Evolutionary conservation across 2,888 invertebrate genomes (phyloP), one percentile per base, ranked within the genome.

Genomic region (Stenodera caucasica): DNA sequence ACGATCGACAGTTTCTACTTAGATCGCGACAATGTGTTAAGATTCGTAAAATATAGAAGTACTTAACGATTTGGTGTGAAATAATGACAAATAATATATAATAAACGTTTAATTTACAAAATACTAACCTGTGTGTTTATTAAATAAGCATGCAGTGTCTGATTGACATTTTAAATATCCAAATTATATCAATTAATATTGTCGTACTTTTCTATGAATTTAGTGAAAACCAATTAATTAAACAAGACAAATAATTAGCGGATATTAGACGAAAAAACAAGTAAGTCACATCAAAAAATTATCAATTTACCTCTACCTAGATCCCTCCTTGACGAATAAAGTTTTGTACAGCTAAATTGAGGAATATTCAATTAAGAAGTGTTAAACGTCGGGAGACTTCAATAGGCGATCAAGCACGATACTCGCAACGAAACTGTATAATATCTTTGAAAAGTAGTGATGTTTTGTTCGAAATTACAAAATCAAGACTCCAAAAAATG

Each of bases 1-100:
- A 49, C 35, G 58, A 55, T 72, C 70, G 71, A 72, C 75, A 73
- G 70, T 71, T 75, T 75, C 74, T 76, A 75, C 78, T 70, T 72
- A 70, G 72, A 72, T 71, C 70, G 63, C 73, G 78, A 74, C 77
- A 77, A 78, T 78, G 75, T 77, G 77, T 72, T 75, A 75, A 76
- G 76, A 77, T 75, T 73, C 72, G 74, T 76, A 73, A 77, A 76
- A 77, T 75, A 70, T 74, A 75, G 77, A 74, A 78, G 78, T 77
- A 79, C 74, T 81, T 81, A 80, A 77, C 80, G 75, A 76, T 77
- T 75, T 78, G 73, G 81, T 81, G 81, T 80, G 80, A 81, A 81
- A 80, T 78, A 78, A 78, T 76, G 75, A 77, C 78, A 78, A 78
- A 78, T 77, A 79, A 76, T 75, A 75, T 75, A 78, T 77, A 80